phyloP scores from a whole-genome alignment of 1,140 invertebrate species.

The Hypsibius dujardini region DNA sequence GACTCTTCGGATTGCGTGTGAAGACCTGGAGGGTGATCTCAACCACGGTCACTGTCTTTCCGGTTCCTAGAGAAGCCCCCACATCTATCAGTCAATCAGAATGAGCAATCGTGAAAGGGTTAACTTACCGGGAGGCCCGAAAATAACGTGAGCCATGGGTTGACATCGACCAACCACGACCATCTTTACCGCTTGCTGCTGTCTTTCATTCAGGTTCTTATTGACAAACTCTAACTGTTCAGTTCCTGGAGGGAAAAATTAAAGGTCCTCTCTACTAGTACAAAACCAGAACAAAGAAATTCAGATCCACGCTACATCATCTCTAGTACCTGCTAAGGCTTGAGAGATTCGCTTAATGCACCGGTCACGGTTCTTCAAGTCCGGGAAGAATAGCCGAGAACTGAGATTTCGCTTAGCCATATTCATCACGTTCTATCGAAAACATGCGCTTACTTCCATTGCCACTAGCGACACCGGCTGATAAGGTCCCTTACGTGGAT shows the following conservation, averaged over 20 bases:
- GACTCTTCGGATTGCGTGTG: slow-evolving; percentile 26
- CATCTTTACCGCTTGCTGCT: slow-evolving; percentile 47
- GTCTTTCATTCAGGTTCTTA: slow-evolving; percentile 17
- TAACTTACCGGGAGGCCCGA: slow-evolving; percentile 61
- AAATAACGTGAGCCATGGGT: slow-evolving; percentile 69
- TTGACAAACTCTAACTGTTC: neutral
- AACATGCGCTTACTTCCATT: neutral
- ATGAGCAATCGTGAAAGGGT: slow-evolving; percentile 12
- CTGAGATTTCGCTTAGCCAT: neutral
- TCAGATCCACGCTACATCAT: neutral
- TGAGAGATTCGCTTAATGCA: neutral
- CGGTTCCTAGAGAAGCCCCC: slow-evolving; percentile 40
- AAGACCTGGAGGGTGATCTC: slow-evolving; percentile 66
- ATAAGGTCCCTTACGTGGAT: neutral
- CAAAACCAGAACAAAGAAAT: neutral
- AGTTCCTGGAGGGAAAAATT: neutral
- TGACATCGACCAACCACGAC: slow-evolving; percentile 45
- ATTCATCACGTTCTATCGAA: neutral
- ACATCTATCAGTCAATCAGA: slow-evolving; percentile 17
- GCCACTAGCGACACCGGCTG: neutral
- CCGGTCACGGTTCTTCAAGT: neutral
- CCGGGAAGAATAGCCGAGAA: neutral
- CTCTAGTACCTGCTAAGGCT: neutral
- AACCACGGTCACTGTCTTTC: slow-evolving; percentile 79
- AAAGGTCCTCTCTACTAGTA: neutral